Evolutionary conservation across 2,888 invertebrate genomes (phyloP).

Genomic region (Bellardia bayeri): DNA sequence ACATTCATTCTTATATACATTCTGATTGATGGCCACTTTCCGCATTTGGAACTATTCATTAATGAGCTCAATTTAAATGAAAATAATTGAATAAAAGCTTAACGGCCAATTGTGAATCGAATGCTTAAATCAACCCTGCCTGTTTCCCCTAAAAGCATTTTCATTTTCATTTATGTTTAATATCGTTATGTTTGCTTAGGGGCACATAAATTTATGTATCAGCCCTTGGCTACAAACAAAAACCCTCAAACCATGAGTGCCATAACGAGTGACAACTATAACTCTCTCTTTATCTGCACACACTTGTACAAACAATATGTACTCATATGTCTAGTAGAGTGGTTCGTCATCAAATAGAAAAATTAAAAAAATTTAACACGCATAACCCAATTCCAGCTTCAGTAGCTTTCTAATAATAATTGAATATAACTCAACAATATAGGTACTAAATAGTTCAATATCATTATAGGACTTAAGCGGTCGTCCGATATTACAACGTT

Average conservation of each 20-base stretch:
- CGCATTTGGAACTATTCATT: not conserved
- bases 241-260: slow-evolving; percentile 48
- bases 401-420: too few relatives aligned
- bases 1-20: too few relatives aligned
- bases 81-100: slow-evolving; percentile 14
- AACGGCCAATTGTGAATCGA: slow-evolving; percentile 20
- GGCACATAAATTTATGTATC: slow-evolving; percentile 55
- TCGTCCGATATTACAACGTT: too few relatives aligned
- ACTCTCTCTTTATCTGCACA: not conserved
- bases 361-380: too few relatives aligned
- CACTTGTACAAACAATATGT: not conserved
- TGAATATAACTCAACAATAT: too few relatives aligned
- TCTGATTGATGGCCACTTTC: too few relatives aligned
- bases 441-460: too few relatives aligned
- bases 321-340: not conserved
- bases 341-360: too few relatives aligned
- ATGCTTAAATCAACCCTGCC: slow-evolving; percentile 34
- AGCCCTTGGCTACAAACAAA: slow-evolving; percentile 46
- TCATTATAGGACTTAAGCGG: too few relatives aligned
- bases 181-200: slow-evolving; percentile 22
- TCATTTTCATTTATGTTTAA: slow-evolving; percentile 44
- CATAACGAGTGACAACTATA: slow-evolving; percentile 43
- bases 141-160: not conserved
- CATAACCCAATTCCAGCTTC: too few relatives aligned
- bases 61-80: not conserved